Conservation (phyloP, 2,888 invertebrate species). For the Xylophagus ater region DNA sequence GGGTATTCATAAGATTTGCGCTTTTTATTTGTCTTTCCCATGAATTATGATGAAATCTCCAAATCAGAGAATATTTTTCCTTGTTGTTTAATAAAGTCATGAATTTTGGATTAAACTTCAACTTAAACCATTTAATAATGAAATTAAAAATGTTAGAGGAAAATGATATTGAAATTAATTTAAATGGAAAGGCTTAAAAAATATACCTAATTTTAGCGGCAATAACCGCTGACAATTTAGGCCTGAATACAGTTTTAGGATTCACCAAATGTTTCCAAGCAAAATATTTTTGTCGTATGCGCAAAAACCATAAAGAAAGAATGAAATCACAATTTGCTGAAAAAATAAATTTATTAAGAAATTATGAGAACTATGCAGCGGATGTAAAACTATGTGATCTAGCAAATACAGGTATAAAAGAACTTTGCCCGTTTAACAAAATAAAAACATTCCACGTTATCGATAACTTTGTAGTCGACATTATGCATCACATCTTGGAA, state of each 20-base stretch:
- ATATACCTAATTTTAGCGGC: slow-evolving; percentile 16
- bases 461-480: slow-evolving; percentile 17
- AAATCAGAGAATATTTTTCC: slow-evolving; percentile 12
- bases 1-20: slow-evolving; percentile 10
- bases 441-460: slow-evolving; percentile 15
- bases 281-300: slow-evolving; percentile 13
- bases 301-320: slow-evolving; percentile 15
- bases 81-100: slow-evolving; percentile 8
- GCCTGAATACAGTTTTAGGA: slow-evolving; percentile 17
- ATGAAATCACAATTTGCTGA: slow-evolving; percentile 6
- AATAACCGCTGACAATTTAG: slow-evolving; percentile 20
- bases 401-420: slow-evolving; percentile 15
- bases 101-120: slow-evolving; percentile 1
- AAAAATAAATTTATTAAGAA: slow-evolving; percentile 8
- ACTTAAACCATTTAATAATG: slow-evolving; percentile 2
- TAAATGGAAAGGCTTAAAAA: background rate
- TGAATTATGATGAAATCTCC: slow-evolving; percentile 6
- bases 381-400: slow-evolving; percentile 6
- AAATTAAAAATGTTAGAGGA: slow-evolving; percentile 11
- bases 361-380: slow-evolving; percentile 8
- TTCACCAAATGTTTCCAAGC: slow-evolving; percentile 18
- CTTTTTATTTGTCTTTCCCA: slow-evolving; percentile 10
- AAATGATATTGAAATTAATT: slow-evolving; percentile 4
- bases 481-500: slow-evolving; percentile 20
- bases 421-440: slow-evolving; percentile 15